Evolutionary conservation across 2,888 invertebrate genomes (phyloP).

Genomic region (Boloria selene): DNA sequence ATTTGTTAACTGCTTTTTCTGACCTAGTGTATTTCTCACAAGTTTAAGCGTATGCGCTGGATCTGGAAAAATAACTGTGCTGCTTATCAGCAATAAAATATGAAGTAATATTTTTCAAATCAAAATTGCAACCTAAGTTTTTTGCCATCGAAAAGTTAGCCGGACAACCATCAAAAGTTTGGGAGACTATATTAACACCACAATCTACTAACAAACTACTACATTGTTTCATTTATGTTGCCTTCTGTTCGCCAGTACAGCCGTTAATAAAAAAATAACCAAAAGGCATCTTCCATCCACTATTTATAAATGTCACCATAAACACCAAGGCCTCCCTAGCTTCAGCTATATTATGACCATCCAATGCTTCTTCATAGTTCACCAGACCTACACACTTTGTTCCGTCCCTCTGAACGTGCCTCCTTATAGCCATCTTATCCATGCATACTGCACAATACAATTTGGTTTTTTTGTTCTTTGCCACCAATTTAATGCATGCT

Average conservation of each 20-base stretch:
- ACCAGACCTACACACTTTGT: constrained; percentile 6
- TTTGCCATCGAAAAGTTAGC: too few relatives aligned
- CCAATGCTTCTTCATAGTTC: constrained; percentile 12
- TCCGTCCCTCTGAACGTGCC: constrained; percentile 5
- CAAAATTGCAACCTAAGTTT: too few relatives aligned
- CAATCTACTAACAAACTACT: constrained; percentile 12
- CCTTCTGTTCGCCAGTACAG: constrained; percentile 12
- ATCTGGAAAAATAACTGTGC: too few relatives aligned
- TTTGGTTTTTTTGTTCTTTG: too few relatives aligned
- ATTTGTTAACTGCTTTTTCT: too few relatives aligned
- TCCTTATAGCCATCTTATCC: constrained; percentile 18
- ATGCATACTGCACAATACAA: neutral
- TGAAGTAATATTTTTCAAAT: too few relatives aligned
- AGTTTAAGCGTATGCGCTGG: too few relatives aligned
- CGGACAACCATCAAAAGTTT: too few relatives aligned
- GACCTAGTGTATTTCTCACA: too few relatives aligned
- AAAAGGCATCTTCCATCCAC: constrained; percentile 12
- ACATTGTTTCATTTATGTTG: constrained; percentile 12
- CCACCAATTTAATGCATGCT: too few relatives aligned
- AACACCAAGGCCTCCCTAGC: neutral
- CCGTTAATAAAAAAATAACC: constrained; percentile 14
- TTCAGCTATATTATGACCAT: constrained; percentile 8
- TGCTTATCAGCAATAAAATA: too few relatives aligned
- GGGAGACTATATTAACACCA: constrained; percentile 2
- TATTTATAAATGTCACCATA: constrained; percentile 12